phyloP scores from a whole-genome alignment of 2,888 invertebrate genomes.

The Cyaniris semiargus region DNA sequence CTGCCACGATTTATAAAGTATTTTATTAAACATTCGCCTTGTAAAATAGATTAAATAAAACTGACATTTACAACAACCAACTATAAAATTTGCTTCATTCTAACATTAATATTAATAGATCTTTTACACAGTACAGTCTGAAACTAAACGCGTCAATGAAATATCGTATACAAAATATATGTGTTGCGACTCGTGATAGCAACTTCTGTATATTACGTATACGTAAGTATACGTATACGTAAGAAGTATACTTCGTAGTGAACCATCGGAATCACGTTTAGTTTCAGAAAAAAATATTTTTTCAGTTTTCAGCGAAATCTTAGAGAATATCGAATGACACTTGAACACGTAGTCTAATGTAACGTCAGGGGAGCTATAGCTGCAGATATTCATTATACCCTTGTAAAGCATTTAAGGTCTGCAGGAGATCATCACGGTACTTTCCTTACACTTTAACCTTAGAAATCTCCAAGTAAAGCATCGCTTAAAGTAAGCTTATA shows the following conservation, averaged over 20 bases:
- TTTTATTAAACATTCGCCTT: slow-evolving; percentile 80
- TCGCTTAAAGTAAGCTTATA: background rate
- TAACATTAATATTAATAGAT: slow-evolving; percentile 63
- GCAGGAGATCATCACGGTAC: background rate
- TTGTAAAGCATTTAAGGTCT: background rate
- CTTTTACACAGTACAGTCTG: slow-evolving; percentile 47
- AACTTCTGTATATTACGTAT: slow-evolving; percentile 5
- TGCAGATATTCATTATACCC: slow-evolving; percentile 43
- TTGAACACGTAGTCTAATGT: slow-evolving; percentile 68
- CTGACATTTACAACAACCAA: slow-evolving; percentile 80
- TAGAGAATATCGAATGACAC: slow-evolving; percentile 51
- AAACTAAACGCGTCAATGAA: background rate
- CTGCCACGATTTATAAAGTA: slow-evolving; percentile 69
- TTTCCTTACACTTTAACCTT: background rate
- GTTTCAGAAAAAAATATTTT: slow-evolving; percentile 14
- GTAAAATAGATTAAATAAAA: slow-evolving; percentile 80
- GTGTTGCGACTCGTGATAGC: background rate
- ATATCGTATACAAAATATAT: slow-evolving; percentile 21
- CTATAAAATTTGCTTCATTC: slow-evolving; percentile 75
- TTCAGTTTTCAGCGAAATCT: slow-evolving; percentile 42
- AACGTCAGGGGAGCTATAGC: slow-evolving; percentile 66
- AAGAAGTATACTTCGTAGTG: background rate
- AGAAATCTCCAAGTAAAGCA: background rate
- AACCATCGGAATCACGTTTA: background rate
- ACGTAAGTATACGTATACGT: too few species aligned